Conservation (phyloP, 2,888 invertebrate species). For the Dryococelus australis region DNA sequence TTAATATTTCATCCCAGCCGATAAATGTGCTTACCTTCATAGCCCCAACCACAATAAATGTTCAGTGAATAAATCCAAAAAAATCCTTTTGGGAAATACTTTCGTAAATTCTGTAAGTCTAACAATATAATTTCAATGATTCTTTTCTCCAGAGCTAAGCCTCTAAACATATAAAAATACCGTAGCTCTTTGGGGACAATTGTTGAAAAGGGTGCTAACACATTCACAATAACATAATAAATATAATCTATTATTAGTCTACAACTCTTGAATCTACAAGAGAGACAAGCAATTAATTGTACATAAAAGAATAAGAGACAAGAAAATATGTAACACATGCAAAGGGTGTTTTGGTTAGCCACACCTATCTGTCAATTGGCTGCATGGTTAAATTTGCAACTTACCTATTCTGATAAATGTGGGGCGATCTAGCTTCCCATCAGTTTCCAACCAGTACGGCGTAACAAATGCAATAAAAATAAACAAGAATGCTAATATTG, state of each 20-base stretch:
- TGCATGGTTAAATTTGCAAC: constrained; percentile 48
- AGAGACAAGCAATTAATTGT: not conserved
- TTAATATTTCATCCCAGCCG: too few species aligned
- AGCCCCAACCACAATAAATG: too few species aligned
- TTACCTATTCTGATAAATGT: constrained; percentile 84
- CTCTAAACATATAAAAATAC: not conserved
- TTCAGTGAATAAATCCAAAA: too few species aligned
- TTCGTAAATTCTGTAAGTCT: too few species aligned
- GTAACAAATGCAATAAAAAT: constrained; percentile 84
- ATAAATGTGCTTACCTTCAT: too few species aligned
- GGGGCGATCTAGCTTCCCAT: constrained; percentile 77
- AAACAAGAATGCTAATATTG: constrained; percentile 72
- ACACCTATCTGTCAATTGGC: constrained; percentile 32
- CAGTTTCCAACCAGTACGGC: constrained; percentile 87
- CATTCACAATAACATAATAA: not conserved
- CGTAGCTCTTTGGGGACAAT: too few species aligned
- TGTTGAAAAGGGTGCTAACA: not conserved
- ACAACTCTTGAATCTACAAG: too few species aligned
- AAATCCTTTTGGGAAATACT: too few species aligned
- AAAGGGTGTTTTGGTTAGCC: not conserved
- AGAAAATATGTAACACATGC: not conserved
- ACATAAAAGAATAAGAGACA: not conserved
- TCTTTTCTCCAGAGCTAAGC: too few species aligned
- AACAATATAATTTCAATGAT: too few species aligned
- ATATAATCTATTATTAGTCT: too few species aligned